A percentile compares a stretch with the other conserved stretches of the same genome.
These are phyloP conservation scores for Microcaecilia unicolor DNA, from an alignment of 2,797 vertebrate genomes.

Conservation along the genomic window DNA sequence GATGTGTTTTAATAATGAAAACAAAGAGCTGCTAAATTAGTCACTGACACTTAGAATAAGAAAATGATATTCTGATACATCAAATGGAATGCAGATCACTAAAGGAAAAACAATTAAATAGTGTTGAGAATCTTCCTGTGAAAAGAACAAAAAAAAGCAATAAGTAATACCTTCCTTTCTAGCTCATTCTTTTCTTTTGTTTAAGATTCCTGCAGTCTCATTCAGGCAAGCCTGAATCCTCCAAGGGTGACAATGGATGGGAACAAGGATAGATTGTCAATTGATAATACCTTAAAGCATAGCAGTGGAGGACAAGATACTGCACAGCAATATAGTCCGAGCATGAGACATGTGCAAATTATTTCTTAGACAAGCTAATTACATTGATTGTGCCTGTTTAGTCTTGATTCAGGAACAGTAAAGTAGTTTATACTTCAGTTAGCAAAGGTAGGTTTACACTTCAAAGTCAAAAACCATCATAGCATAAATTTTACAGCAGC, in stretches of 20 bases:
- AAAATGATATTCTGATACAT: background rate
- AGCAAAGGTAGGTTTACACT: too few relatives aligned
- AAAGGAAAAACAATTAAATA: background rate
- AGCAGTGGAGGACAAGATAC: background rate
- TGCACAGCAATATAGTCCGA: too few relatives aligned
- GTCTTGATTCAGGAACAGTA: too few relatives aligned
- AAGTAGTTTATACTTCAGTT: too few relatives aligned
- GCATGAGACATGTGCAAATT: too few relatives aligned
- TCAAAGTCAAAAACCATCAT: too few relatives aligned
- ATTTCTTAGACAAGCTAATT: too few relatives aligned
- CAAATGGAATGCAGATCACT: background rate
- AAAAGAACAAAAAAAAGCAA: background rate
- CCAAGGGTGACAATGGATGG: background rate
- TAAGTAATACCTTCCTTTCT: background rate
- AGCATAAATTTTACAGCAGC: too few relatives aligned
- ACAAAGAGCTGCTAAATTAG: constrained; percentile 16
- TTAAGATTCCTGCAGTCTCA: background rate
- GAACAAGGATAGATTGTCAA: background rate
- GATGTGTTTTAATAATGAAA: constrained; percentile 15
- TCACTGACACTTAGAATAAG: background rate
- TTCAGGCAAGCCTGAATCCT: background rate
- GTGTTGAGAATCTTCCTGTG: background rate
- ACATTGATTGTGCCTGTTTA: too few relatives aligned
- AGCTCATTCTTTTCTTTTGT: background rate
- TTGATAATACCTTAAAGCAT: background rate